Conservation (phyloP, 2,113 vertebrate species). For the Cynopterus brachyotis region DNA sequence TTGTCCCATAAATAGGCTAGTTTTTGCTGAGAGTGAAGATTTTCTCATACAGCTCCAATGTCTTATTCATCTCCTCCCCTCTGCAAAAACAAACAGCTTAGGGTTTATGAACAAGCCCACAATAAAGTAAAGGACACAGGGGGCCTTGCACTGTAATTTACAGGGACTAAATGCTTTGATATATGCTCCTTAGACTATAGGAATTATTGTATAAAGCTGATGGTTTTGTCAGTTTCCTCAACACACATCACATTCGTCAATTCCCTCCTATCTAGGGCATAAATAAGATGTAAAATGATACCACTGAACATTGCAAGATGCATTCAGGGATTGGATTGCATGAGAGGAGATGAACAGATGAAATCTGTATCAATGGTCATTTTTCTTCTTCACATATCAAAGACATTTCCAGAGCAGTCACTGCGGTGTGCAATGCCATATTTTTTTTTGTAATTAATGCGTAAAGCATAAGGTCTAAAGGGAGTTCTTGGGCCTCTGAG, state of each 20-base stretch:
- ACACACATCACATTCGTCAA: background rate
- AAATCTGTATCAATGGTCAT: background rate
- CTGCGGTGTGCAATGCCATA: background rate
- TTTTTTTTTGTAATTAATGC: constrained; percentile 43
- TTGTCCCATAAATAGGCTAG: constrained; percentile 42
- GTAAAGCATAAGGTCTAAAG: background rate
- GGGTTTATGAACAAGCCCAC: constrained; percentile 31
- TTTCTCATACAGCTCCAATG: constrained; percentile 35
- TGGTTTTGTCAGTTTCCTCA: constrained; percentile 41
- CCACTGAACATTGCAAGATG: background rate
- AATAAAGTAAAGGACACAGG: background rate
- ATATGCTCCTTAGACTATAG: background rate
- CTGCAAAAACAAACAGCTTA: constrained; percentile 45
- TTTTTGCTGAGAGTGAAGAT: constrained; percentile 59
- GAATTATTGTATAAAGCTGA: constrained; percentile 28
- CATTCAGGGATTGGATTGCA: background rate
- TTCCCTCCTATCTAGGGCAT: background rate
- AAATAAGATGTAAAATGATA: background rate
- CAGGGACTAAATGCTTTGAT: background rate
- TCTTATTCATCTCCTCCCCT: constrained; percentile 53
- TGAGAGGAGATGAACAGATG: background rate
- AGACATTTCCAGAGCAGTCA: background rate
- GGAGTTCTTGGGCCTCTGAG: background rate
- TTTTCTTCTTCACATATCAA: constrained; percentile 49
- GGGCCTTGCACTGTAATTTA: background rate